Evolutionary conservation across 2,797 vertebrate genomes (phyloP).

Genomic region (Lepus oiostolus): DNA sequence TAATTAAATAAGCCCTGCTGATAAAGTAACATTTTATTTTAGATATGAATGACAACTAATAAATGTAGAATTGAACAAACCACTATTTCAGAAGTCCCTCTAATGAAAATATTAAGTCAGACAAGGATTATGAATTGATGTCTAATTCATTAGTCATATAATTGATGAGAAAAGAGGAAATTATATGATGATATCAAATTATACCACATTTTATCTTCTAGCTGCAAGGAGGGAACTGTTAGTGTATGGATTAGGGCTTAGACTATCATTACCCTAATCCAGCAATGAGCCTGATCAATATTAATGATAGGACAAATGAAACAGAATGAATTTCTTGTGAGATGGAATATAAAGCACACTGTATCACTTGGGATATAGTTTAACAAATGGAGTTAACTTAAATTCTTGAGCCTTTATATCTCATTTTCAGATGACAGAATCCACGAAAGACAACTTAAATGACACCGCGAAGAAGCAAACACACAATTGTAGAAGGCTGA

Average conservation of each 20-base stretch:
- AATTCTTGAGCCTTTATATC: neutral
- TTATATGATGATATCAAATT: neutral
- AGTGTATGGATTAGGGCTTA: neutral
- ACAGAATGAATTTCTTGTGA: neutral
- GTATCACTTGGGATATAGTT: neutral
- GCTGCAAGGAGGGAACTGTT: neutral
- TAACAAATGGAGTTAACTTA: neutral
- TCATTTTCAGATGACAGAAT: neutral
- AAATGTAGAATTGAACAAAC: neutral
- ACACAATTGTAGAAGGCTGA: neutral
- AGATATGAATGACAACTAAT: neutral
- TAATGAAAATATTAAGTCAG: slow-evolving; percentile 43
- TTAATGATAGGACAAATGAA: neutral
- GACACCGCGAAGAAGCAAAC: neutral
- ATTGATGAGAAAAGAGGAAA: neutral
- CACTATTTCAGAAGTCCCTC: neutral
- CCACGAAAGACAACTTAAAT: neutral
- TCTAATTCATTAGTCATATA: neutral
- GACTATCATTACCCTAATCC: neutral
- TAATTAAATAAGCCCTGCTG: neutral
- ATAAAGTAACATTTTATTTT: neutral
- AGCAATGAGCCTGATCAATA: neutral
- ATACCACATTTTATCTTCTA: neutral
- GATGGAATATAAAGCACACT: neutral
- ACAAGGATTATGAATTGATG: neutral